A percentile compares a stretch with the other conserved stretches of the same genome.
Conservation (phyloP, 2,797 vertebrate species). For the Morelia viridis region DNA sequence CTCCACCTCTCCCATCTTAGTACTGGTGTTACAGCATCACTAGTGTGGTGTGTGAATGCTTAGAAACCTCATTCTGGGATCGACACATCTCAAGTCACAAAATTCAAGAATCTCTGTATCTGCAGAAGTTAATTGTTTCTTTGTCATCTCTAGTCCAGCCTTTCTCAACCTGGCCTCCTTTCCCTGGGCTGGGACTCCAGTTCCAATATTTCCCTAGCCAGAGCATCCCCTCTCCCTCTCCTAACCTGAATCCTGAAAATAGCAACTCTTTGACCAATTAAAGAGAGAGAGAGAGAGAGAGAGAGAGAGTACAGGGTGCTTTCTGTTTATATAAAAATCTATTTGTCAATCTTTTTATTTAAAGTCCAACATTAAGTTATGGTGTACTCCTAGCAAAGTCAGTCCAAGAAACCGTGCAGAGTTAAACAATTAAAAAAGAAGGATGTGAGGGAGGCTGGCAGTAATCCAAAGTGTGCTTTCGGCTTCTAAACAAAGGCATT, state of each 20-base stretch:
- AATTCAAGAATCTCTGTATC: not conserved
- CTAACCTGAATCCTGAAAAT: not conserved
- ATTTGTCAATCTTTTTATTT: not conserved
- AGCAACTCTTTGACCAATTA: not conserved
- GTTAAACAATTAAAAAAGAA: not conserved
- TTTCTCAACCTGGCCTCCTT: not conserved
- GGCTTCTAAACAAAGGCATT: conserved; percentile 9
- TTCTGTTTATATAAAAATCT: not conserved
- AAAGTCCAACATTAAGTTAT: conserved; percentile 17
- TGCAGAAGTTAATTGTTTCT: not conserved
- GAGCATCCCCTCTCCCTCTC: not conserved
- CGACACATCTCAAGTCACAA: not conserved
- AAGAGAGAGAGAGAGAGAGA: not conserved
- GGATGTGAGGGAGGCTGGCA: conserved; percentile 11
- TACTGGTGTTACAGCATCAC: not conserved
- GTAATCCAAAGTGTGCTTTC: not conserved
- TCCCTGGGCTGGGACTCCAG: not conserved
- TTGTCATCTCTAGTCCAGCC: not conserved
- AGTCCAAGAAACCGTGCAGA: conserved; percentile 38
- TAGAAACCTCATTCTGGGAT: not conserved
- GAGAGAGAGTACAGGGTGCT: not conserved
- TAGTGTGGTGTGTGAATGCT: not conserved
- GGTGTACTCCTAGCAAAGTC: conserved; percentile 22
- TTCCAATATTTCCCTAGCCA: not conserved
- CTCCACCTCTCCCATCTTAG: not conserved